A percentile compares a stretch with the other conserved stretches of the same genome.
Evolutionary conservation across 2,888 invertebrate genomes (phyloP).

Genomic region (Drosophila falleni): DNA sequence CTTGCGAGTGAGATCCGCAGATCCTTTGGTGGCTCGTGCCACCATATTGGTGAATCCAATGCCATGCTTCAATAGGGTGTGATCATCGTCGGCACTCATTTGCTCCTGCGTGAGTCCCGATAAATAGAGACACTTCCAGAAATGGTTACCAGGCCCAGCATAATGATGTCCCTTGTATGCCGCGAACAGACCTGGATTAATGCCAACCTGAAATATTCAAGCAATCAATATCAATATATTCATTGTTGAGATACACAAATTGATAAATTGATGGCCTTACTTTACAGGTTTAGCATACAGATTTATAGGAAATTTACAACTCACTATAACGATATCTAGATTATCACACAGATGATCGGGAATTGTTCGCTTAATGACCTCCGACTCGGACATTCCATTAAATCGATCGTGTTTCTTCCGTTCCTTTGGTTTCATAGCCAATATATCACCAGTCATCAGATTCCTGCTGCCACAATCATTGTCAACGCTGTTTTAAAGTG

Average conservation of each 20-base stretch:
- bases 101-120: slow-evolving; percentile 97
- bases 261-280: neutral
- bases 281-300: slow-evolving; percentile 1
- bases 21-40: slow-evolving; percentile 96
- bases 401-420: slow-evolving; percentile 97
- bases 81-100: slow-evolving; percentile 98
- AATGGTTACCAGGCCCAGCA: slow-evolving; percentile 99
- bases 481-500: slow-evolving; percentile 11
- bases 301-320: slow-evolving; percentile 87
- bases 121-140: slow-evolving; percentile 98
- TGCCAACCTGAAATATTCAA: slow-evolving; percentile 92
- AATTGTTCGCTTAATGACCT: slow-evolving; percentile 95
- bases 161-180: slow-evolving; percentile 99
- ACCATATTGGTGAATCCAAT: slow-evolving; percentile 99
- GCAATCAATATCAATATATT: neutral
- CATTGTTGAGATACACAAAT: neutral
- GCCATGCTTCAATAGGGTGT: slow-evolving; percentile 95
- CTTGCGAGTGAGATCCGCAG: slow-evolving; percentile 96
- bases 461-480: slow-evolving; percentile 13
- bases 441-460: slow-evolving; percentile 19
- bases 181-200: slow-evolving; percentile 98
- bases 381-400: slow-evolving; percentile 98
- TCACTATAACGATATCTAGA: slow-evolving; percentile 99
- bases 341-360: slow-evolving; percentile 97
- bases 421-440: slow-evolving; percentile 88